A percentile compares a stretch with the other conserved stretches of the same genome.
Evolutionary conservation across 2,888 invertebrate genomes (phyloP).

Genomic region (Prosapia bicincta): DNA sequence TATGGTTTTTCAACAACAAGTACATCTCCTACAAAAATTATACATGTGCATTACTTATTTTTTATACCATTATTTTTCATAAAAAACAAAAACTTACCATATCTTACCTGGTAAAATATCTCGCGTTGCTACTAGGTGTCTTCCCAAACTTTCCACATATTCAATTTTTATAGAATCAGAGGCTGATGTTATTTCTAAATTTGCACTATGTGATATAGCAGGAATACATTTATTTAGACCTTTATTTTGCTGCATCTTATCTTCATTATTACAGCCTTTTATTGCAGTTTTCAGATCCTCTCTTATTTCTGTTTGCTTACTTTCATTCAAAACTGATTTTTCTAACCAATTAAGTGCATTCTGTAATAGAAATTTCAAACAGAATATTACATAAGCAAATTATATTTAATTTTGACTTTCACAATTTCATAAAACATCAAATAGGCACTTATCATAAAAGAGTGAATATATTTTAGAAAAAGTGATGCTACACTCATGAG

Average conservation of each 20-base stretch:
- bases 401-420: no score
- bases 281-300: not conserved
- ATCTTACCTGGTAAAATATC: slow-evolving; percentile 64
- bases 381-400: no score
- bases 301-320: not conserved
- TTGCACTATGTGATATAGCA: slow-evolving; percentile 18
- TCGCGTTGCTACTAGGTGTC: slow-evolving; percentile 64
- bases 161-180: slow-evolving; percentile 59
- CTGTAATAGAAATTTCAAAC: slow-evolving; percentile 22
- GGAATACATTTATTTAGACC: slow-evolving; percentile 5
- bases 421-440: no score
- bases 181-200: slow-evolving; percentile 53
- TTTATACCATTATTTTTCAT: not conserved
- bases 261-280: not conserved
- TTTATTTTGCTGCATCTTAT: not conserved
- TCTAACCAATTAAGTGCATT: slow-evolving; percentile 19
- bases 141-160: slow-evolving; percentile 56
- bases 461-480: no score
- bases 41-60: slow-evolving; percentile 6
- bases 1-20: slow-evolving; percentile 76
- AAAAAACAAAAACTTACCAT: no score
- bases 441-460: no score
- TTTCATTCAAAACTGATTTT: not conserved
- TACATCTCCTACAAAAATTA: slow-evolving; percentile 55
- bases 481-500: no score